Evolutionary conservation across 2,888 invertebrate genomes (phyloP).

Genomic region (Caenorhabditis panamensis): DNA sequence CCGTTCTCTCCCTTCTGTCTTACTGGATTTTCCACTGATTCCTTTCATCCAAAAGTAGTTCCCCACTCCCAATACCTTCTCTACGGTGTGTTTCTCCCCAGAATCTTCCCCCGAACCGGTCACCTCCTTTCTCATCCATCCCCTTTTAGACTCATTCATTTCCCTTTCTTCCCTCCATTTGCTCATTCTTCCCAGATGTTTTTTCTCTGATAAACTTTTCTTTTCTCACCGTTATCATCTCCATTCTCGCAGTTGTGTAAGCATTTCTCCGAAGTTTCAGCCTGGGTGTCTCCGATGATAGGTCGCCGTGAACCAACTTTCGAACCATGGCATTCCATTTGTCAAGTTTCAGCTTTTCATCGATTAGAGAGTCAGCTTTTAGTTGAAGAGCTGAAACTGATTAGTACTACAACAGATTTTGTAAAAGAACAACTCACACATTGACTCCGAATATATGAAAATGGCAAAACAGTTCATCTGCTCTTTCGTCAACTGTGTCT

Average conservation of each 20-base stretch:
- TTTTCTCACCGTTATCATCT: conserved; percentile 41
- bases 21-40: not conserved
- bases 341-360: conserved; percentile 42
- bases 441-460: conserved; percentile 52
- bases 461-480: conserved; percentile 59
- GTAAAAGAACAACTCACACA: conserved; percentile 38
- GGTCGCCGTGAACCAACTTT: conserved; percentile 32
- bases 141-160: conserved; percentile 8
- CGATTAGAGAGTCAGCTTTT: conserved; percentile 30
- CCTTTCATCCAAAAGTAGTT: not conserved
- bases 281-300: conserved; percentile 40
- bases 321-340: conserved; percentile 59
- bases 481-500: conserved; percentile 44
- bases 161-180: conserved; percentile 20
- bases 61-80: conserved; percentile 29
- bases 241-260: conserved; percentile 59
- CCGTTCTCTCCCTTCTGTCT: not conserved
- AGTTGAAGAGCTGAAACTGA: conserved; percentile 51
- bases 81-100: conserved; percentile 34
- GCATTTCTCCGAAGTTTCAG: conserved; percentile 64
- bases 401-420: too few relatives aligned
- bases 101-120: conserved; percentile 22
- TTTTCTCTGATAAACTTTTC: not conserved
- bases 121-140: conserved; percentile 7
- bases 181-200: conserved; percentile 39